phyloP scores from a whole-genome alignment of 2,113 vertebrate genomes.

The Bujurquina vittata region DNA sequence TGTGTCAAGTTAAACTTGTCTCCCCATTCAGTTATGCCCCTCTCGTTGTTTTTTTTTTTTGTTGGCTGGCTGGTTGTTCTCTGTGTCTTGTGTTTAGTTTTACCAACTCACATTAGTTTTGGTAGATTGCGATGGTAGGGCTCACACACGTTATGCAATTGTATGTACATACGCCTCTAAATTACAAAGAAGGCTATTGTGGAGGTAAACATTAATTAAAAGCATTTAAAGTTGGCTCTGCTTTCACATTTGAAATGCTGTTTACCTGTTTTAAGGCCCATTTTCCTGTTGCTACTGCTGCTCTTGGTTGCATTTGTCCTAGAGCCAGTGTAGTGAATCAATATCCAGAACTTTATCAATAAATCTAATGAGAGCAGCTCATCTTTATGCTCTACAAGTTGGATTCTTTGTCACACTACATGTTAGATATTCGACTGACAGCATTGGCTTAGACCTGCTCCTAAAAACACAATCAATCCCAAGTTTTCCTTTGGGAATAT shows the following conservation, averaged over 20 bases:
- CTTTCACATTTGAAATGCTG: background rate
- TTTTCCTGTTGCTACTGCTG: background rate
- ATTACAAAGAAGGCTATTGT: background rate
- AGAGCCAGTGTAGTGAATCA: background rate
- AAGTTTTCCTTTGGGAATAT: conserved; percentile 55
- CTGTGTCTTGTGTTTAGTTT: too few species aligned
- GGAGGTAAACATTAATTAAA: background rate
- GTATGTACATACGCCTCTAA: background rate
- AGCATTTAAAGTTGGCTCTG: background rate
- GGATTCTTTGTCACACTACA: conserved; percentile 34
- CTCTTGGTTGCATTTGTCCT: background rate
- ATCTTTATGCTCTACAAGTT: background rate
- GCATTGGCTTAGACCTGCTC: conserved; percentile 36
- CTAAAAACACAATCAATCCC: conserved; percentile 64
- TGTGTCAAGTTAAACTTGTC: too few species aligned
- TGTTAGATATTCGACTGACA: conserved; percentile 35
- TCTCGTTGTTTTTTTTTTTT: too few species aligned
- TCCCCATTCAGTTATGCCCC: too few species aligned
- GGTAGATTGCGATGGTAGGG: background rate
- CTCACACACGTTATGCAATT: background rate
- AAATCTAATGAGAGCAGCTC: conserved; percentile 22
- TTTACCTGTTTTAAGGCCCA: background rate
- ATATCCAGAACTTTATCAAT: conserved; percentile 4
- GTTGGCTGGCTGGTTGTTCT: too few species aligned
- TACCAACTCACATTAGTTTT: background rate